Conservation (phyloP, 1,140 invertebrate genomes). For the Hormaphis cornu region DNA sequence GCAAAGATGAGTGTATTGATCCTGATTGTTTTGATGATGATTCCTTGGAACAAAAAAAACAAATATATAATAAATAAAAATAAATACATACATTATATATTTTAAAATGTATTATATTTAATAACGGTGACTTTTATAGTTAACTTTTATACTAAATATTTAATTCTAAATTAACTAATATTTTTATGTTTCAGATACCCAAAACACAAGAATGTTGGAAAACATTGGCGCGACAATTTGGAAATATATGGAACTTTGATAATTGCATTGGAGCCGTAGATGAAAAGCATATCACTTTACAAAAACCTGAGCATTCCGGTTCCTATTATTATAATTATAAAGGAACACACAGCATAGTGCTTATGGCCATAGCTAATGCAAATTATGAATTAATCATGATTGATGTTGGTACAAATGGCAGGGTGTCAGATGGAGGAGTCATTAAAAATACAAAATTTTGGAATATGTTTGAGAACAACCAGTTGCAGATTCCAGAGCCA, state of each 20-base stretch:
- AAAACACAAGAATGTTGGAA: conserved; percentile 36
- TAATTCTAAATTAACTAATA: too few species aligned
- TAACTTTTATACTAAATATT: too few species aligned
- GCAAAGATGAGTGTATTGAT: too few species aligned
- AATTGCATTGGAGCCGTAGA: conserved; percentile 44
- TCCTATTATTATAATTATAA: conserved; percentile 46
- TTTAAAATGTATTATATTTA: too few species aligned
- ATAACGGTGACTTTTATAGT: too few species aligned
- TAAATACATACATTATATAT: too few species aligned
- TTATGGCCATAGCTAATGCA: conserved; percentile 34
- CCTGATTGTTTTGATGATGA: too few species aligned
- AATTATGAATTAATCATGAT: conserved; percentile 34
- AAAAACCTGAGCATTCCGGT: conserved; percentile 39
- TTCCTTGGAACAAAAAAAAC: too few species aligned
- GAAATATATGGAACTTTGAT: conserved; percentile 44
- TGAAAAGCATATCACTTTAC: conserved; percentile 44
- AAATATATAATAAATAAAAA: too few species aligned
- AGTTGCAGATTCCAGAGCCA: neutral
- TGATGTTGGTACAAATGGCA: conserved; percentile 32
- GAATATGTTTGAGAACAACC: conserved; percentile 34
- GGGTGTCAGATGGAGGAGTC: conserved; percentile 42
- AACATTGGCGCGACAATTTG: conserved; percentile 40
- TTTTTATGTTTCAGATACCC: conserved; percentile 36
- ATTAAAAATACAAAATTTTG: conserved; percentile 38
- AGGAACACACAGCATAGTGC: conserved; percentile 37